Evolutionary conservation across 2,797 vertebrate species (phyloP).

Genomic region (Scomberomorus guttatus): DNA sequence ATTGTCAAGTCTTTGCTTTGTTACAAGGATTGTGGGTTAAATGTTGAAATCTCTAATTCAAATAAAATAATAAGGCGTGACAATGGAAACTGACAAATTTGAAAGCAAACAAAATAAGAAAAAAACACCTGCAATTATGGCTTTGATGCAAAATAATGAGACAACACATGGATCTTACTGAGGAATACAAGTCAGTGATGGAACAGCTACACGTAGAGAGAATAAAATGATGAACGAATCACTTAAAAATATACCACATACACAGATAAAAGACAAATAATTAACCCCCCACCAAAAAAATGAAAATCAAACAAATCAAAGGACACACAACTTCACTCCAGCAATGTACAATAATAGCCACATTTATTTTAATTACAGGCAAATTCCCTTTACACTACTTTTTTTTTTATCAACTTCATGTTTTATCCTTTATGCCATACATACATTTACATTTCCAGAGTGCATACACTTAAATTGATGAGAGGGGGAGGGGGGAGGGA

Average conservation of each 20-base stretch:
- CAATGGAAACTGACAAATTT: constrained; percentile 4
- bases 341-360: constrained; percentile 89
- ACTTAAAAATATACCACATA: constrained; percentile 10
- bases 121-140: constrained; percentile 5
- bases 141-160: background rate
- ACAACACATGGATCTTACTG: background rate
- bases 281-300: background rate
- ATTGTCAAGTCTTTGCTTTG: background rate
- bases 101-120: constrained; percentile 2
- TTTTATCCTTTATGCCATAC: constrained; percentile 75
- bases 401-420: constrained; percentile 67
- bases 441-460: constrained; percentile 88
- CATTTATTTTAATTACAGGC: constrained; percentile 93
- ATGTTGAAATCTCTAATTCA: constrained; percentile 1
- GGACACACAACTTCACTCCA: constrained; percentile 65
- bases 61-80: constrained; percentile 8
- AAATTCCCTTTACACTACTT: constrained; percentile 88
- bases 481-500: constrained; percentile 27
- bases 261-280: constrained; percentile 9
- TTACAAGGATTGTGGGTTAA: background rate
- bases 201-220: background rate
- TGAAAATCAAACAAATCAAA: constrained; percentile 49
- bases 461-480: constrained; percentile 80
- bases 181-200: background rate
- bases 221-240: background rate